phyloP scores from a whole-genome alignment of 2,888 invertebrate genomes.

The Frankliniella fusca region DNA sequence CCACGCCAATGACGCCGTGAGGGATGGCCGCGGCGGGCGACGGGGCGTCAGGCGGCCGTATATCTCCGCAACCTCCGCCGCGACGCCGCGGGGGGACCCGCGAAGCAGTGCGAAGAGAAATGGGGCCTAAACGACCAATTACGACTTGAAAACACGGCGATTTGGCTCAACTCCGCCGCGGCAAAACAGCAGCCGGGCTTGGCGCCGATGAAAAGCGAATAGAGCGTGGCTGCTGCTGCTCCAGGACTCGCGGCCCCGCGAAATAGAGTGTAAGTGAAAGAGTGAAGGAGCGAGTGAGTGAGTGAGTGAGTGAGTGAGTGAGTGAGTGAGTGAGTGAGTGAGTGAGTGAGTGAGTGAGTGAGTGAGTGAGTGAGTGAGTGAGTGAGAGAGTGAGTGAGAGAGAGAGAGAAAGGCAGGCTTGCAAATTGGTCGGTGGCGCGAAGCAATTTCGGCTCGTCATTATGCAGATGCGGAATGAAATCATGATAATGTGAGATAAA shows the following conservation, averaged over 20 bases:
- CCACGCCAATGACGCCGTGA: conserved; percentile 7
- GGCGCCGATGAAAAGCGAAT: not conserved
- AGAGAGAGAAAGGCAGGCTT: not conserved
- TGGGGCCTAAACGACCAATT: conserved; percentile 26
- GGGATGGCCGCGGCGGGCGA: not conserved
- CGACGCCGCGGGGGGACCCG: not conserved
- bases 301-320: too few relatives aligned
- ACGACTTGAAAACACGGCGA: conserved; percentile 14
- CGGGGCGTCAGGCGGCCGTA: not conserved
- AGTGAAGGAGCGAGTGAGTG: not conserved
- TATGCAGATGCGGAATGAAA: conserved; percentile 14
- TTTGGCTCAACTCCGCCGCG: conserved; percentile 5
- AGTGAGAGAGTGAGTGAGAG: not conserved
- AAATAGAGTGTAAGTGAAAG: not conserved
- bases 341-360: too few relatives aligned
- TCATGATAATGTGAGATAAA: not conserved
- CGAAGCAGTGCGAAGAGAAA: conserved; percentile 16
- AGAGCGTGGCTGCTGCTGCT: not conserved
- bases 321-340: too few relatives aligned
- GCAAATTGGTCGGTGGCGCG: not conserved
- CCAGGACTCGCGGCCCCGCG: not conserved
- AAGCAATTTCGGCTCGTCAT: not conserved
- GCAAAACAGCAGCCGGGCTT: not conserved
- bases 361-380: not conserved
- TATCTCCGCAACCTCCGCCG: not conserved